phyloP scores from a whole-genome alignment of 2,797 vertebrate genomes.

The Mormyrus hasselquistii region DNA sequence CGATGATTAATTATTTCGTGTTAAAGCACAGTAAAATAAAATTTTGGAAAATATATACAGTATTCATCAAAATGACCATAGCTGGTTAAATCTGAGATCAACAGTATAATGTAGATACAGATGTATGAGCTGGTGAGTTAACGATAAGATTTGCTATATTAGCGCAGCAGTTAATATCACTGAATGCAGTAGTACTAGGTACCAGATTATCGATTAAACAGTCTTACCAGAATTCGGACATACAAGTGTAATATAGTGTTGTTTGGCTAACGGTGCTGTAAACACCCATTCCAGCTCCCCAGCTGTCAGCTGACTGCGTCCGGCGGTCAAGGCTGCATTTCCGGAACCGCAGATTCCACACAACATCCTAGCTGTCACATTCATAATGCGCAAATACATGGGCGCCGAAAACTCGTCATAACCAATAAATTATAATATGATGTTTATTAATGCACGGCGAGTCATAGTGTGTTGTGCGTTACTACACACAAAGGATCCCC shows the following conservation, averaged over 20 bases:
- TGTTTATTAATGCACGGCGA: not conserved
- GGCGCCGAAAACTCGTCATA: not conserved
- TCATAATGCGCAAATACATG: not conserved
- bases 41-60: not conserved
- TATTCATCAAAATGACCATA: not conserved
- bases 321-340: not conserved
- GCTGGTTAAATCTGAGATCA: not conserved
- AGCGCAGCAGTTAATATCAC: not conserved
- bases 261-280: not conserved
- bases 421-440: not conserved
- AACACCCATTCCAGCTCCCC: not conserved
- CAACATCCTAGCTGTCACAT: too few relatives aligned
- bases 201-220: not conserved
- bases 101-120: not conserved
- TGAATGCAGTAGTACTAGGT: not conserved
- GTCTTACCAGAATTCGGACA: conserved; percentile 12
- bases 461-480: not conserved
- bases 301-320: conserved; percentile 10
- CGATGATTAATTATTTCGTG: not conserved
- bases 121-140: not conserved
- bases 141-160: not conserved
- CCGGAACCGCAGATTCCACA: not conserved
- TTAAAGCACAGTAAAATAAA: not conserved
- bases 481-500: not conserved
- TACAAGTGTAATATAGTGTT: not conserved